phyloP scores from a whole-genome alignment of 2,888 invertebrate species.

The Tachina lurida region DNA sequence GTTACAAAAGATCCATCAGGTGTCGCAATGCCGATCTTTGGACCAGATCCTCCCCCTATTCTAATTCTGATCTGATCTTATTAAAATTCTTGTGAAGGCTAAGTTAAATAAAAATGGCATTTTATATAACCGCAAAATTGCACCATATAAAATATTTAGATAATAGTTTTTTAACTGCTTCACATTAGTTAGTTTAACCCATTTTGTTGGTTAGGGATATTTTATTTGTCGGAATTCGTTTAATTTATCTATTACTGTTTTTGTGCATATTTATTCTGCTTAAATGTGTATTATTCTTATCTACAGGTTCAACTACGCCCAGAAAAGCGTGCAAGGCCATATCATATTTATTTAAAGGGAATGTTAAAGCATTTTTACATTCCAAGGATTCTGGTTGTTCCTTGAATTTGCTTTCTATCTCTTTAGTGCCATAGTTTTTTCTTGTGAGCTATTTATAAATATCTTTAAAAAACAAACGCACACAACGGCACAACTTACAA shows the following conservation, averaged over 20 bases:
- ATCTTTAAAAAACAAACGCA: not conserved
- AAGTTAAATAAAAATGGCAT: too few relatives aligned
- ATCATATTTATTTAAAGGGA: not conserved
- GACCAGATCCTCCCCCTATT: too few relatives aligned
- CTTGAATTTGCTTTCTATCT: constrained; percentile 27
- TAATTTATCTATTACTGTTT: not conserved
- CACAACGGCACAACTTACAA: constrained; percentile 15
- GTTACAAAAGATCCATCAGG: too few relatives aligned
- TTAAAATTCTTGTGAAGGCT: too few relatives aligned
- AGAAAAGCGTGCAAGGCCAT: constrained; percentile 46
- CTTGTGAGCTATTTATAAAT: not conserved
- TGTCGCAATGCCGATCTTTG: too few relatives aligned
- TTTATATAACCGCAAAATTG: too few relatives aligned
- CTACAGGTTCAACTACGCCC: not conserved
- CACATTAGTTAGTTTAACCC: too few relatives aligned
- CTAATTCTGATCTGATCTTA: too few relatives aligned
- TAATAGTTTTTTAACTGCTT: too few relatives aligned
- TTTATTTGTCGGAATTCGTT: not conserved
- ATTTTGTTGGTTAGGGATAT: too few relatives aligned
- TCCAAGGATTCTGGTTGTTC: constrained; percentile 36
- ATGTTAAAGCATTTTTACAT: constrained; percentile 8
- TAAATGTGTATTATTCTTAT: not conserved
- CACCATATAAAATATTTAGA: too few relatives aligned
- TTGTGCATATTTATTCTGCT: not conserved
- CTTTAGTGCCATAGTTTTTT: not conserved